A percentile compares a stretch with the other conserved stretches of the same genome.
Conservation (phyloP, 2,797 vertebrate genomes). For the Sphenopsis melanotis region DNA sequence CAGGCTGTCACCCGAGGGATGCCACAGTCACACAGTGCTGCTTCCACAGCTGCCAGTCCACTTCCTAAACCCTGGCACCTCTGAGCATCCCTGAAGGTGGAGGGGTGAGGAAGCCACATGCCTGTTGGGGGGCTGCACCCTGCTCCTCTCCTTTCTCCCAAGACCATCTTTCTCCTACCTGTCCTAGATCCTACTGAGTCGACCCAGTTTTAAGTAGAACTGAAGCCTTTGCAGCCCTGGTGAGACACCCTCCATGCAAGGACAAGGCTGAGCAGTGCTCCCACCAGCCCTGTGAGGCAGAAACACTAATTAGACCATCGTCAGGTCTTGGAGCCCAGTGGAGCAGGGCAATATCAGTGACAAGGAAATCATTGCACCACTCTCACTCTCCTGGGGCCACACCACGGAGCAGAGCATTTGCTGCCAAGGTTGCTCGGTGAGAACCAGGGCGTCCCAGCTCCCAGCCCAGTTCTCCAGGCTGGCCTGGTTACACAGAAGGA, state of each 20-base stretch:
- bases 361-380: not conserved
- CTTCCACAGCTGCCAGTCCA: not conserved
- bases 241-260: not conserved
- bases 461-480: not conserved
- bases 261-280: not conserved
- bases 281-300: not conserved
- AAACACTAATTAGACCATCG: not conserved
- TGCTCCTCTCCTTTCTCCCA: not conserved
- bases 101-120: not conserved
- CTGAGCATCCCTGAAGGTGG: not conserved
- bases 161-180: not conserved
- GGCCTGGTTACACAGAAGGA: not conserved
- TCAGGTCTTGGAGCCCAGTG: not conserved
- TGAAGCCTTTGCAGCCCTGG: not conserved
- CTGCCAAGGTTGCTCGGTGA: not conserved
- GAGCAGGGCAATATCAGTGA: not conserved
- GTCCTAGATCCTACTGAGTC: not conserved
- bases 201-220: constrained; percentile 19
- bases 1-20: fast-evolving
- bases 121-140: no score
- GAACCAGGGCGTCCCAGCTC: not conserved
- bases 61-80: not conserved
- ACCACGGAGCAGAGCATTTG: not conserved
- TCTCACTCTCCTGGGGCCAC: not conserved
- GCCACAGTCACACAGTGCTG: fast-evolving